These are phyloP conservation scores for Zele albiditarsus DNA, from an alignment of 2,888 invertebrate species.

Conservation along the genomic window DNA sequence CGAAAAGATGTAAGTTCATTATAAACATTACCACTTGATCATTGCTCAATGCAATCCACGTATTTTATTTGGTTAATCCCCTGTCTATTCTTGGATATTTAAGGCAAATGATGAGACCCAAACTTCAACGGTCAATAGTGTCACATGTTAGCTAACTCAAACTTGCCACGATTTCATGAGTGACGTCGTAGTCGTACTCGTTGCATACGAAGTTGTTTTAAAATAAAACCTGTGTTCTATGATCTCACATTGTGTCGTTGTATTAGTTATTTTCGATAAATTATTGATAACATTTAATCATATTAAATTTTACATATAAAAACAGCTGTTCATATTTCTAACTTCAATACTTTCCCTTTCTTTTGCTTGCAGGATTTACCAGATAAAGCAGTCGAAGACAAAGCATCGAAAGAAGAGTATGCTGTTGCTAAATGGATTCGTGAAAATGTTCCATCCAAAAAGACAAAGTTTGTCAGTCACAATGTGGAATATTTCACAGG, in stretches of 20 bases:
- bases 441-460: conserved; percentile 94
- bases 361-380: conserved; percentile 71
- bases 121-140: conserved; percentile 11
- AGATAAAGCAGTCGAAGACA: conserved; percentile 76
- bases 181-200: neutral
- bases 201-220: neutral
- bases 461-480: conserved; percentile 96
- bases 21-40: neutral
- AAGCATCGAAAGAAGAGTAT: conserved; percentile 93
- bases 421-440: conserved; percentile 95
- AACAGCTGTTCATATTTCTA: neutral
- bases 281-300: neutral
- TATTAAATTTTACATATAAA: neutral
- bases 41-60: neutral
- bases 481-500: conserved; percentile 98
- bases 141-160: neutral
- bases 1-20: conserved; percentile 77
- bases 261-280: neutral
- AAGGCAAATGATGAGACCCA: neutral
- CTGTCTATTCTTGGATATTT: neutral
- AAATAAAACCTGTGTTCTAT: neutral
- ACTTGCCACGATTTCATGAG: neutral
- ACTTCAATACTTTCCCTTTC: neutral
- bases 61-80: neutral
- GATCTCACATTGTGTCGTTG: neutral